These are phyloP conservation scores for Chironomus striatipennis DNA, from an alignment of 1,140 invertebrate genomes.

Conservation along the genomic window DNA sequence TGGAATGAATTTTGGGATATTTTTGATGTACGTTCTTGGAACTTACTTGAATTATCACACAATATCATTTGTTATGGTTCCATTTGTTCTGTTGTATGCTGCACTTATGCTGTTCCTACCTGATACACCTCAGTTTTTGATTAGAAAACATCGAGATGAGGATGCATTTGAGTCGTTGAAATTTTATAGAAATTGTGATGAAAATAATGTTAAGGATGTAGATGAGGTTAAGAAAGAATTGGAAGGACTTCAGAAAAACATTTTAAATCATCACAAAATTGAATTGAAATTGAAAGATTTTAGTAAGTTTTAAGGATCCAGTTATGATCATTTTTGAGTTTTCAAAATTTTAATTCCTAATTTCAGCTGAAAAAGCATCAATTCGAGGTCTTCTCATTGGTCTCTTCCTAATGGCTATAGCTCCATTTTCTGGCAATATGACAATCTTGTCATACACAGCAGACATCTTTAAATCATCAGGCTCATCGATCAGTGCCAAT, in stretches of 20 bases:
- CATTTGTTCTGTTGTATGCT: not conserved
- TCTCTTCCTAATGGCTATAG: not conserved
- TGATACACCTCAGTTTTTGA: not conserved
- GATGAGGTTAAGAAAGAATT: not conserved
- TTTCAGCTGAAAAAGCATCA: not conserved
- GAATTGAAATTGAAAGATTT: not conserved
- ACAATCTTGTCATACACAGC: slow-evolving; percentile 43
- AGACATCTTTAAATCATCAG: slow-evolving; percentile 41
- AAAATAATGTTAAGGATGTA: not conserved
- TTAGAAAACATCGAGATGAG: not conserved
- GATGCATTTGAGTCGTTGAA: not conserved
- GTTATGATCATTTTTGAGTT: not conserved
- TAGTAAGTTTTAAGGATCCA: not conserved
- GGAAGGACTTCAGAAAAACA: not conserved
- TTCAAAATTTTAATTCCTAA: not conserved
- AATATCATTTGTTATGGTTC: not conserved
- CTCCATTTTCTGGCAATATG: slow-evolving; percentile 41
- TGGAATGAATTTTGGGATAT: not conserved
- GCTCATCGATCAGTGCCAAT: slow-evolving; percentile 39
- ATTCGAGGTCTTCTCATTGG: slow-evolving; percentile 6
- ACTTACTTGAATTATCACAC: not conserved
- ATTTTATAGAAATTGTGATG: not conserved
- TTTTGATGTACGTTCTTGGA: not conserved
- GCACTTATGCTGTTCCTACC: not conserved
- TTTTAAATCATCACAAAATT: not conserved